Conservation (phyloP, 2,888 invertebrate species). For the Pristionchus fissidentatus region DNA sequence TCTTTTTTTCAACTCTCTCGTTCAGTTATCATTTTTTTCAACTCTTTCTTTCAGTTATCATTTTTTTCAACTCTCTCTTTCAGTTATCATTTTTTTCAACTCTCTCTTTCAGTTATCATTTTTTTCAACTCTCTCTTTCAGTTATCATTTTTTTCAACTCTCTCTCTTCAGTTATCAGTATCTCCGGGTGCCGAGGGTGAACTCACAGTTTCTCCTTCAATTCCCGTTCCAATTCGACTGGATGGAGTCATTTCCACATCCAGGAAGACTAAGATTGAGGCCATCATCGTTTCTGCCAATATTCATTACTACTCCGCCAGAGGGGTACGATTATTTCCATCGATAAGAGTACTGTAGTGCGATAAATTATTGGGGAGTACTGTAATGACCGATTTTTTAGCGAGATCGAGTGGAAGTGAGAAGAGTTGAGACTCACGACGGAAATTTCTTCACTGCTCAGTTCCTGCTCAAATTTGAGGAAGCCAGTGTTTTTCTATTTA, state of each 20-base stretch:
- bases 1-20: background rate
- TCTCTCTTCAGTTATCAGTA: conserved; percentile 52
- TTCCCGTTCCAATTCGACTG: conserved; percentile 55
- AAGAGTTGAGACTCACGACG: conserved; percentile 50
- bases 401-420: conserved; percentile 24
- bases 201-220: conserved; percentile 5
- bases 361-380: background rate
- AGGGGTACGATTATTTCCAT: background rate
- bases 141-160: too few species aligned
- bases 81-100: background rate
- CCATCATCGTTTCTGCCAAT: conserved; percentile 53
- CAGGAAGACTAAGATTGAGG: background rate
- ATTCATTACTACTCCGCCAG: conserved; percentile 40
- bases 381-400: background rate
- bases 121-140: background rate
- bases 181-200: conserved; percentile 51
- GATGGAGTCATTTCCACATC: conserved; percentile 55
- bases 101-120: background rate
- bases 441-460: conserved; percentile 56
- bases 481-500: conserved; percentile 39
- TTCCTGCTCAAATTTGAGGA: conserved; percentile 54
- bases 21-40: background rate
- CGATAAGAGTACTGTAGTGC: background rate
- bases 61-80: background rate
- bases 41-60: background rate